A percentile compares a stretch with the other conserved stretches of the same genome.
Conservation (phyloP, 2,113 vertebrate species). For the Gallinago media region DNA sequence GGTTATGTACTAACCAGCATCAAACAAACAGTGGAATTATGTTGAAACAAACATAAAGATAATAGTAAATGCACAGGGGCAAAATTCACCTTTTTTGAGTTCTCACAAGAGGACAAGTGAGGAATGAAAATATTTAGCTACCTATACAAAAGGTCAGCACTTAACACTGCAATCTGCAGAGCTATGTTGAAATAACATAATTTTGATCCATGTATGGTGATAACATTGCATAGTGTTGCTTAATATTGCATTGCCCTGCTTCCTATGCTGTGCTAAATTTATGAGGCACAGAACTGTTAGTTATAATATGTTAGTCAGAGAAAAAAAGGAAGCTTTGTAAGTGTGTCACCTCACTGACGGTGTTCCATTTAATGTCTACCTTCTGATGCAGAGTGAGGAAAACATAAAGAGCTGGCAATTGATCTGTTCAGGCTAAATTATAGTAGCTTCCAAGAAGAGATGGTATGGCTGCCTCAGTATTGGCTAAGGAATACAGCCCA, state of each 20-base stretch:
- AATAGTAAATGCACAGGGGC: neutral
- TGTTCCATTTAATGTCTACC: neutral
- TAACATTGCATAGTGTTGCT: neutral
- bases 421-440: neutral
- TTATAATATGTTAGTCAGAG: neutral
- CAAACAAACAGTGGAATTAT: constrained; percentile 1
- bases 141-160: neutral
- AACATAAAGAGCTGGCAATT: neutral
- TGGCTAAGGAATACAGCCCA: neutral
- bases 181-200: neutral
- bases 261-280: neutral
- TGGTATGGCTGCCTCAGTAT: accelerated
- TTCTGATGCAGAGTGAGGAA: neutral
- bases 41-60: neutral
- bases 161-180: neutral
- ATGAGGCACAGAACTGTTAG: neutral
- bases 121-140: neutral
- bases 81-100: neutral
- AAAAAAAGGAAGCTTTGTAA: neutral
- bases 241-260: neutral
- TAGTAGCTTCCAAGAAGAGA: neutral
- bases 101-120: neutral
- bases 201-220: neutral
- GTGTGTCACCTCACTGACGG: neutral
- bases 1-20: neutral